Conservation (phyloP, 2,113 vertebrate genomes). For the Solea solea region DNA sequence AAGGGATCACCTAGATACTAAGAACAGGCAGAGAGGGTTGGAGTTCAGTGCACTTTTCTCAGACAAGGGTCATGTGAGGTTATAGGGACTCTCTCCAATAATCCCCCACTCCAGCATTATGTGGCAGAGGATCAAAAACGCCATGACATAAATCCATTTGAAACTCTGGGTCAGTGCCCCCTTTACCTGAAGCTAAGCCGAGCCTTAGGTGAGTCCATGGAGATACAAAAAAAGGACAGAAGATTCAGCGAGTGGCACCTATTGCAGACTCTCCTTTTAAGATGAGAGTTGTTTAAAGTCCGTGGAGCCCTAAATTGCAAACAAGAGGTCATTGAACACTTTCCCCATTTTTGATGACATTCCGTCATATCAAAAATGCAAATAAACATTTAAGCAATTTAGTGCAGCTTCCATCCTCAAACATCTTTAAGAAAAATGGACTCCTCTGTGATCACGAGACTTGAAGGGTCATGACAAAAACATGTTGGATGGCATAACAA, state of each 20-base stretch:
- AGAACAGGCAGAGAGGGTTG: background rate
- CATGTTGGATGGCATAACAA: slow-evolving; percentile 2
- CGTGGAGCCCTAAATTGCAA: no score
- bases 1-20: background rate
- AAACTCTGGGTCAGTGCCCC: slow-evolving; percentile 4
- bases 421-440: no score
- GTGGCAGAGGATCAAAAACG: background rate
- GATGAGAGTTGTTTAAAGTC: no score
- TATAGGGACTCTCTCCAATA: background rate
- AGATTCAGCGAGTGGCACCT: background rate
- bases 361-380: no score
- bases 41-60: background rate
- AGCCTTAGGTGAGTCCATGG: slow-evolving; percentile 7
- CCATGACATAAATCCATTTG: background rate
- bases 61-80: background rate
- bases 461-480: no score
- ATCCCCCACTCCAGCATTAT: background rate
- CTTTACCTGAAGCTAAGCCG: background rate
- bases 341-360: no score
- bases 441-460: no score
- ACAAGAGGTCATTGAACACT: no score
- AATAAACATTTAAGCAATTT: no score
- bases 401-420: no score
- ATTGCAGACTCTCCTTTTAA: background rate
- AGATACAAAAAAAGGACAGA: background rate